Evolutionary conservation across 2,113 vertebrate species (phyloP).

Genomic region (Talpa occidentalis): DNA sequence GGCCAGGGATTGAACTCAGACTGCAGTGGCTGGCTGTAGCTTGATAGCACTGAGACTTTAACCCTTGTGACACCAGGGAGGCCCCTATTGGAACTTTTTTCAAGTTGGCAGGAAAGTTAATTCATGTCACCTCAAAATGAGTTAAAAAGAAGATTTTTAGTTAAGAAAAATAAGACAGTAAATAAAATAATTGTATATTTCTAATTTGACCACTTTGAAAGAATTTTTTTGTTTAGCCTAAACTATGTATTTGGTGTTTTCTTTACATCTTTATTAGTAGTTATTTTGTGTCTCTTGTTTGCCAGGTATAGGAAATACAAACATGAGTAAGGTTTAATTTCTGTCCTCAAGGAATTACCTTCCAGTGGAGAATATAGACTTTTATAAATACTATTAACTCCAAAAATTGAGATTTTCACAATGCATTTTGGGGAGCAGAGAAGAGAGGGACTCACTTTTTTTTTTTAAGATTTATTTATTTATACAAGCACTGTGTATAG

Average conservation of each 20-base stretch:
- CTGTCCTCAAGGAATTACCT: neutral
- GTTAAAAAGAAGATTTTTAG: neutral
- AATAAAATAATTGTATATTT: neutral
- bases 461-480: no score
- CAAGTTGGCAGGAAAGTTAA: neutral
- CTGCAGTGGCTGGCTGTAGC: no score
- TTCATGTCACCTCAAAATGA: neutral
- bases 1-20: no score
- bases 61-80: no score
- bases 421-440: neutral
- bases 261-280: neutral
- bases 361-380: neutral
- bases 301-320: neutral
- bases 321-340: neutral
- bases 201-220: constrained; percentile 5
- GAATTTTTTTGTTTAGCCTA: neutral
- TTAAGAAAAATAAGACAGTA: neutral
- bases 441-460: neutral
- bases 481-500: no score
- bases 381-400: neutral
- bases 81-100: neutral
- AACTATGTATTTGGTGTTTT: neutral
- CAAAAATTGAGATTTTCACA: neutral
- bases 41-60: no score
- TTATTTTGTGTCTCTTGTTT: neutral